phyloP scores from a whole-genome alignment of 2,113 vertebrate species.

The Myotis lucifugus region DNA sequence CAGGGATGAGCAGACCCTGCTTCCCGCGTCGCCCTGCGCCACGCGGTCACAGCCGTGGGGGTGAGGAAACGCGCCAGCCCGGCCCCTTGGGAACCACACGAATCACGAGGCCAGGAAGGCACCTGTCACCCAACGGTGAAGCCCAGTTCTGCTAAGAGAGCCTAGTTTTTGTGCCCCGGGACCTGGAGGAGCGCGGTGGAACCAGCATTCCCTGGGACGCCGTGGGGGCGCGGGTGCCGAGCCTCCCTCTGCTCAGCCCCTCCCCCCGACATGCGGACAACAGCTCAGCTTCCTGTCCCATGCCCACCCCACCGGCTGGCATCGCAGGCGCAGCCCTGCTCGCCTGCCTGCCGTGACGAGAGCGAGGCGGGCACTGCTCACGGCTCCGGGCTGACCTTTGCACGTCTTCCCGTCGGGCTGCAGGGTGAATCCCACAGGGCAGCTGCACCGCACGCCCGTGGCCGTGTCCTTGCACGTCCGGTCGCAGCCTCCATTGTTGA shows the following conservation, averaged over 20 bases:
- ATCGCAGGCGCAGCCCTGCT: no score
- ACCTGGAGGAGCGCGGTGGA: fast-evolving
- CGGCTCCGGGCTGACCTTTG: conserved; percentile 91
- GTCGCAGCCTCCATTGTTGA: conserved; percentile 98
- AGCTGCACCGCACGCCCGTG: conserved; percentile 97
- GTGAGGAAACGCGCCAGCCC: fast-evolving
- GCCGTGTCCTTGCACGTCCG: conserved; percentile 98
- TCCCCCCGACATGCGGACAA: fast-evolving
- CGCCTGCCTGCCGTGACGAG: fast-evolving
- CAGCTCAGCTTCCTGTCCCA: fast-evolving
- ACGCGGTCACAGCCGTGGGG: no score
- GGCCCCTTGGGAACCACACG: not conserved
- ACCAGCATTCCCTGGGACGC: not conserved
- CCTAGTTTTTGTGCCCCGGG: not conserved
- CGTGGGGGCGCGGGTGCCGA: not conserved
- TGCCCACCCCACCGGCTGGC: fast-evolving
- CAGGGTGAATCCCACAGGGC: conserved; percentile 96
- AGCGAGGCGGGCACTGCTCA: fast-evolving
- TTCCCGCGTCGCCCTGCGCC: fast-evolving
- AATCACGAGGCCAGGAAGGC: not conserved
- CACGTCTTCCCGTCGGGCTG: conserved; percentile 98
- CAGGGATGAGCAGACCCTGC: fast-evolving
- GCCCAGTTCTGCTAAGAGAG: not conserved
- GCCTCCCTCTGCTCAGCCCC: not conserved
- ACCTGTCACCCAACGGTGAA: fast-evolving